Percentiles rank a stretch among this genome's conserved stretches.
These are phyloP conservation scores for Venusia cambrica DNA, from an alignment of 2,888 invertebrate genomes.

Conservation along the genomic window DNA sequence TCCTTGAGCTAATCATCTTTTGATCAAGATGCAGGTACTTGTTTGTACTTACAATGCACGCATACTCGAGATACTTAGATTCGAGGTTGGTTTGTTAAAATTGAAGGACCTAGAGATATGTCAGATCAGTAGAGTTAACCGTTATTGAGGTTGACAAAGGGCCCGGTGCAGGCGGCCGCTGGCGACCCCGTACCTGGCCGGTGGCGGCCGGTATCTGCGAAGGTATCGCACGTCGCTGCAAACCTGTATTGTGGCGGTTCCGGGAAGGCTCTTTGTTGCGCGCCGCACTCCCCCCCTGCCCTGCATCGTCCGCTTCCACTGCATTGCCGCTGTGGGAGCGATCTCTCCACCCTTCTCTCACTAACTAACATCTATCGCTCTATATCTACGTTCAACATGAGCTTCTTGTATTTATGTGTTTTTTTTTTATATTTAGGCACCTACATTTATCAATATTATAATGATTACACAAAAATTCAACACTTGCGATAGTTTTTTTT, in stretches of 20 bases:
- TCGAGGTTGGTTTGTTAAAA: no score
- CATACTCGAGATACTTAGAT: no score
- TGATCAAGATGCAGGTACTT: no score
- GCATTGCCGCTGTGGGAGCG: conserved; percentile 50
- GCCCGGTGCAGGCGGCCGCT: conserved; percentile 31
- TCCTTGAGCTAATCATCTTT: no score
- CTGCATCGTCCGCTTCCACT: conserved; percentile 40
- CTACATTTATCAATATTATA: no score
- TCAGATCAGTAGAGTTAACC: conserved; percentile 37
- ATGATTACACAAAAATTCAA: no score
- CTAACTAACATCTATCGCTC: conserved; percentile 27
- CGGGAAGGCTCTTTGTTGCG: conserved; percentile 76
- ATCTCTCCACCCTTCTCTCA: conserved; percentile 40
- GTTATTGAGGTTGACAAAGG: conserved; percentile 65
- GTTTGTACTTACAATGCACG: no score
- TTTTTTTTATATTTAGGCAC: no score
- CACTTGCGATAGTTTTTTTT: no score
- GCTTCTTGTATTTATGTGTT: no score
- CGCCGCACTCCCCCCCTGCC: conserved; percentile 53
- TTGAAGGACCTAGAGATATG: no score
- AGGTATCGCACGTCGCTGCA: conserved; percentile 78
- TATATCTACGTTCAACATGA: no score
- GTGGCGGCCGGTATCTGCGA: conserved; percentile 70
- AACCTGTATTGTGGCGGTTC: conserved; percentile 79
- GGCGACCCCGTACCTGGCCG: conserved; percentile 53